phyloP scores from a whole-genome alignment of 2,113 vertebrate species.

The Pitta sordida region DNA sequence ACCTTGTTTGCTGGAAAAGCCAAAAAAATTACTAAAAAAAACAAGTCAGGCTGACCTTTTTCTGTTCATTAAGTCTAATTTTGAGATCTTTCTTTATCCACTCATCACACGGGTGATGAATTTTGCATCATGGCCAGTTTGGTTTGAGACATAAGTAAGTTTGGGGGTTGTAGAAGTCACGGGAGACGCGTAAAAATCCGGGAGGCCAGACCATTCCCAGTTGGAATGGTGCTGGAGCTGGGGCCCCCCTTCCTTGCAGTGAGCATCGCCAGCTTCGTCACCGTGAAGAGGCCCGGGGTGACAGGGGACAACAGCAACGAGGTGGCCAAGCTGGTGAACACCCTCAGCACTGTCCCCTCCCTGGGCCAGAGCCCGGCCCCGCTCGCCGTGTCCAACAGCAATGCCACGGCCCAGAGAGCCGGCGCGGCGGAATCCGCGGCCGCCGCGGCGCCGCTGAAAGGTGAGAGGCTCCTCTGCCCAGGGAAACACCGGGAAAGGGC shows the following conservation, averaged over 20 bases:
- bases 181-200: too few relatives aligned
- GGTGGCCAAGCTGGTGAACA: conserved; percentile 78
- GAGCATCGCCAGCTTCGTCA: conserved; percentile 76
- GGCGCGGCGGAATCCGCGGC: conserved; percentile 52
- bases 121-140: too few relatives aligned
- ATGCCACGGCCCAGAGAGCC: conserved; percentile 68
- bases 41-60: too few relatives aligned
- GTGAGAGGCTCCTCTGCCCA: not conserved
- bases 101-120: too few relatives aligned
- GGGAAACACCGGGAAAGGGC: too few relatives aligned
- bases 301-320: conserved; percentile 74
- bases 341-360: conserved; percentile 73
- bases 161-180: too few relatives aligned
- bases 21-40: too few relatives aligned
- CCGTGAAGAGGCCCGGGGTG: conserved; percentile 75
- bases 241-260: conserved; percentile 60
- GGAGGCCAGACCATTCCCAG: rapidly evolving
- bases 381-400: conserved; percentile 74
- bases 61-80: too few relatives aligned
- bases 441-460: conserved; percentile 45
- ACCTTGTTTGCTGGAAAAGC: too few relatives aligned
- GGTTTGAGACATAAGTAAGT: too few relatives aligned
- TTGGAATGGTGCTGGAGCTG: not conserved
- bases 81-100: too few relatives aligned
- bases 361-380: conserved; percentile 73